Base-by-base conservation (phyloP, 1,140 invertebrate species). In the Nixonia krombeini region DNA sequence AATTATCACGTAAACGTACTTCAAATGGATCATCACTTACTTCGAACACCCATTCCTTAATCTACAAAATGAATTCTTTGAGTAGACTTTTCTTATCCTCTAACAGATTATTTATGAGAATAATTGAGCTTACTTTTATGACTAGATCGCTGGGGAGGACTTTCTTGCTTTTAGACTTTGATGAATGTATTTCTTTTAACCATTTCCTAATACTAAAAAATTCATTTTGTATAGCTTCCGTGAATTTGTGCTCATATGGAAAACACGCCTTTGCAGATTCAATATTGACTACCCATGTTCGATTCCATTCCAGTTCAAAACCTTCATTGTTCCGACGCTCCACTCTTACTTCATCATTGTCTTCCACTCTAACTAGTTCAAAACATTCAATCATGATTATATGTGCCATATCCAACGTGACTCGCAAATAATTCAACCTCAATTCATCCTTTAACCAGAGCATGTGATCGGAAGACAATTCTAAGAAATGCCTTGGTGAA, bases 21-120 rank as follows among this genome's bases (percentile, higher is more conserved):
- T 99, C 97, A 80, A 99, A 99, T 1, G 96, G 96, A 90, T 99
- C 97, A 82, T 99, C 98, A 63, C 92, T 93, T 79, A 99, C 90
- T 86, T 98, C 95, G 51, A 99, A 90, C 1, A 92, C 78, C 77
- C 96, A 91, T 70, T 93, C 92, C 78, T 93, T 92, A 12, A 94
- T 88, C 91, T 93, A n/a, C n/a, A n/a, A n/a, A n/a, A n/a, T n/a
- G n/a, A n/a, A n/a, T n/a, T n/a, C n/a, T n/a, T n/a, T n/a, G n/a
- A n/a, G n/a, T n/a, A n/a, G n/a, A n/a, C n/a, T n/a, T n/a, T n/a
- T n/a, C n/a, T n/a, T n/a, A n/a, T n/a, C n/a, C n/a, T n/a, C n/a
- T n/a, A n/a, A n/a, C n/a, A n/a, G n/a, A n/a, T n/a, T n/a, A n/a
- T n/a, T n/a, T n/a, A n/a, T n/a, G n/a, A n/a, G n/a, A n/a, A n/a